Conservation (phyloP, 2,888 invertebrate genomes). For the Hirtodrosophila duncani region DNA sequence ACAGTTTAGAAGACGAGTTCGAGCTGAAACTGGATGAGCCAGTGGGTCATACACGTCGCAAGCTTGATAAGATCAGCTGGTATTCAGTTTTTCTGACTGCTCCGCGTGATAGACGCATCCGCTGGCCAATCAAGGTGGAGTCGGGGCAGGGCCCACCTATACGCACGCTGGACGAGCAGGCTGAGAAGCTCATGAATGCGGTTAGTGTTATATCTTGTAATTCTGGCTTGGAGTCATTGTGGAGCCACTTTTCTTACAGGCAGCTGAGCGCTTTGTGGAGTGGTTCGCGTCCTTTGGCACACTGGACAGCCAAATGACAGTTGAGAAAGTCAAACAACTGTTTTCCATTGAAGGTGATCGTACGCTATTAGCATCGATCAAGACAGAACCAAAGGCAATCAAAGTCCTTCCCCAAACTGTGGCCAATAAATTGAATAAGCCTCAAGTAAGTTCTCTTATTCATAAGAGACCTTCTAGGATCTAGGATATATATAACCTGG, state of each 20-base stretch:
- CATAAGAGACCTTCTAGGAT: background rate
- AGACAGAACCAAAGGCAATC: slow-evolving; percentile 75
- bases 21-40: slow-evolving; percentile 63
- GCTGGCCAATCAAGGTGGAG: slow-evolving; percentile 74
- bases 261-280: slow-evolving; percentile 75
- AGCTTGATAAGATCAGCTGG: slow-evolving; percentile 69
- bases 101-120: slow-evolving; percentile 69
- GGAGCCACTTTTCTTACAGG: no score
- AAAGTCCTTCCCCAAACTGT: slow-evolving; percentile 76
- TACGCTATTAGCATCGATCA: slow-evolving; percentile 71
- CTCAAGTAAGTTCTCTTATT: slow-evolving; percentile 58
- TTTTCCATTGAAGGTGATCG: slow-evolving; percentile 76
- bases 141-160: slow-evolving; percentile 48
- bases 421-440: slow-evolving; percentile 75
- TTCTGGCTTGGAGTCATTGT: no score
- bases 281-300: slow-evolving; percentile 76
- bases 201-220: slow-evolving; percentile 42
- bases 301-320: slow-evolving; percentile 68
- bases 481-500: no score
- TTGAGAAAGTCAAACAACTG: slow-evolving; percentile 74
- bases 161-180: slow-evolving; percentile 74
- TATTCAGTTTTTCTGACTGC: slow-evolving; percentile 64
- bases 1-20: slow-evolving; percentile 69
- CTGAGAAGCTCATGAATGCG: slow-evolving; percentile 77
- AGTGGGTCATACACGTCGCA: slow-evolving; percentile 48